These are phyloP conservation scores for Meloidogyne exigua DNA, from an alignment of 1,140 invertebrate genomes.

Conservation along the genomic window DNA sequence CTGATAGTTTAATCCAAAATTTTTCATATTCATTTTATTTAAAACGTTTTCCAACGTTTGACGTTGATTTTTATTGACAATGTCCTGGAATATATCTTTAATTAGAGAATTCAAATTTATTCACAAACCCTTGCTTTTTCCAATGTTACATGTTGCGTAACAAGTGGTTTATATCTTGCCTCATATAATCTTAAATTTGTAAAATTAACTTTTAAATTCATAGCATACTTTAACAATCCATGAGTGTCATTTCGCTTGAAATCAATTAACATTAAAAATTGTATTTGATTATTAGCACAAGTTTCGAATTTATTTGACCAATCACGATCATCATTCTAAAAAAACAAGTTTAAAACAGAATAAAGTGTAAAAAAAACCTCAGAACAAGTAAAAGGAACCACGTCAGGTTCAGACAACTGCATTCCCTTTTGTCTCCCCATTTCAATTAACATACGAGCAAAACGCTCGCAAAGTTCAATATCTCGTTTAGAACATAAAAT, in stretches of 20 bases:
- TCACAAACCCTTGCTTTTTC: conserved; percentile 11
- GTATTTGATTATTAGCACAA: neutral
- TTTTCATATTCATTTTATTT: conserved; percentile 32
- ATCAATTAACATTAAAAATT: conserved; percentile 31
- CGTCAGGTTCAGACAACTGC: conserved; percentile 18
- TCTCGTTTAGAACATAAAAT: conserved; percentile 13
- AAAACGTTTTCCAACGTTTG: conserved; percentile 30
- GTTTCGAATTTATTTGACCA: conserved; percentile 13
- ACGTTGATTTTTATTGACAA: conserved; percentile 29
- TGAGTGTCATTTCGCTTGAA: conserved; percentile 11
- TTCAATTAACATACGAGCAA: conserved; percentile 7
- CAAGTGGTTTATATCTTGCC: conserved; percentile 19
- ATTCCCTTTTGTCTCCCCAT: conserved; percentile 29
- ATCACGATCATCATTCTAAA: conserved; percentile 14
- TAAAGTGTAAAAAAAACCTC: conserved; percentile 16
- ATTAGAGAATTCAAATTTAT: neutral
- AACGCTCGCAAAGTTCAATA: neutral
- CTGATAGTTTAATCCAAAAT: conserved; percentile 31
- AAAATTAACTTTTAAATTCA: neutral
- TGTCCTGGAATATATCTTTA: conserved; percentile 5
- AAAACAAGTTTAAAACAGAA: neutral
- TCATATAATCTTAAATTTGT: conserved; percentile 12
- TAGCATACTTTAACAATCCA: conserved; percentile 20
- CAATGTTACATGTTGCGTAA: conserved; percentile 28
- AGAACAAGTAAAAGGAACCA: conserved; percentile 15